Percentiles rank a stretch among this genome's conserved stretches.
Conservation (phyloP, 2,797 vertebrate genomes). For the Labroides dimidiatus region DNA sequence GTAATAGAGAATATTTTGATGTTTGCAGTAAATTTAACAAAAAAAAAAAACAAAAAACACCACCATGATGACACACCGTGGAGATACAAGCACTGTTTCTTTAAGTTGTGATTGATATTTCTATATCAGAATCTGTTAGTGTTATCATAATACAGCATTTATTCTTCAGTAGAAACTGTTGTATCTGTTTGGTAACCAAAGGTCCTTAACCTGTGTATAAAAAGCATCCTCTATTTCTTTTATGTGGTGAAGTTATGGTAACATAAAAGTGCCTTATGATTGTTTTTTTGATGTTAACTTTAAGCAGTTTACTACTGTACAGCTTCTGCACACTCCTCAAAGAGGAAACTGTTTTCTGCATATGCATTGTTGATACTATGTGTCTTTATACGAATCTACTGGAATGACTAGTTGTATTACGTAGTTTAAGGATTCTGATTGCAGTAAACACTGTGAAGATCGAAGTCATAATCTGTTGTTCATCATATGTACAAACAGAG, state of each 20-base stretch:
- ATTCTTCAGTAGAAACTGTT: neutral
- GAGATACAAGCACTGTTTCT: neutral
- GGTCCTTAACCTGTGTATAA: slow-evolving; percentile 35
- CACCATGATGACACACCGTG: neutral
- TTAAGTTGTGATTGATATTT: slow-evolving; percentile 13
- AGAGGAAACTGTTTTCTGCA: neutral
- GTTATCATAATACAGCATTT: neutral
- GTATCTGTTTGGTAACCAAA: slow-evolving; percentile 14
- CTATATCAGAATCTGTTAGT: neutral
- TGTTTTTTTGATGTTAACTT: slow-evolving; percentile 13
- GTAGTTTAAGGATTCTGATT: neutral
- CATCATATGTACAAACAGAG: neutral
- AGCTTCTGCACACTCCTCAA: slow-evolving; percentile 16
- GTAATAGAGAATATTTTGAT: neutral
- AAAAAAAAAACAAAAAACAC: neutral
- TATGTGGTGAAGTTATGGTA: neutral
- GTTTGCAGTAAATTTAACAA: neutral
- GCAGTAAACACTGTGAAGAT: neutral
- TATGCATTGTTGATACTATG: slow-evolving; percentile 5
- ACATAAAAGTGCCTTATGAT: slow-evolving; percentile 46
- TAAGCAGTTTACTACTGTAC: neutral
- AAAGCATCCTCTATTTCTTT: slow-evolving; percentile 3
- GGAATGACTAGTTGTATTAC: neutral
- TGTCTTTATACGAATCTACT: neutral
- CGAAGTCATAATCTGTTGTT: neutral